These are phyloP conservation scores for Stenolophus ochropezus DNA, from an alignment of 2,888 invertebrate genomes.

Conservation along the genomic window DNA sequence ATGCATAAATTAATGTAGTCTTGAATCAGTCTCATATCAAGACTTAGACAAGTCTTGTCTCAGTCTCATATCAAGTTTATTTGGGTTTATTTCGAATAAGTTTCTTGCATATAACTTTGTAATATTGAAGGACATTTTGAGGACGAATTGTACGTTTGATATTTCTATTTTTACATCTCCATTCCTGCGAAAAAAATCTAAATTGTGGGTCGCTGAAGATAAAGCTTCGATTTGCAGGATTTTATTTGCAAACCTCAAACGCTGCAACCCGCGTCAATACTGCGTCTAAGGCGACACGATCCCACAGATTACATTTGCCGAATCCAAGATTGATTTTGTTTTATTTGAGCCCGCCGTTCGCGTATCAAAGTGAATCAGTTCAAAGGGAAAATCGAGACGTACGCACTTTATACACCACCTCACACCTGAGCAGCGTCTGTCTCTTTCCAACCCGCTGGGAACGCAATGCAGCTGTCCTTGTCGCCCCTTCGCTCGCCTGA, in stretches of 20 bases:
- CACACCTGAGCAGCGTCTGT: neutral
- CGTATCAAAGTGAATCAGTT: slow-evolving; percentile 44
- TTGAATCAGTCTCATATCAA: too few relatives aligned
- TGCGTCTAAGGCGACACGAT: slow-evolving; percentile 23
- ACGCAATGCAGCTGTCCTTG: neutral
- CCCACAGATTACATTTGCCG: slow-evolving; percentile 41
- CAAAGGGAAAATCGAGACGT: slow-evolving; percentile 40
- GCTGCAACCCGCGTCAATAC: slow-evolving; percentile 28
- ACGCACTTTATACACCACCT: neutral
- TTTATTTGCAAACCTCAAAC: slow-evolving; percentile 21
- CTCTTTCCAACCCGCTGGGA: neutral
- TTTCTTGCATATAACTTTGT: too few relatives aligned
- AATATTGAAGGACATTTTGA: too few relatives aligned
- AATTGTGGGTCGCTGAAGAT: neutral
- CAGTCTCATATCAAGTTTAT: too few relatives aligned
- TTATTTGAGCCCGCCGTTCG: slow-evolving; percentile 29
- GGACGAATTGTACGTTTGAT: too few relatives aligned
- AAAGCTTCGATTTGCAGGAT: slow-evolving; percentile 1
- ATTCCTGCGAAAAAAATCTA: neutral
- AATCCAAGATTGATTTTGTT: slow-evolving; percentile 44
- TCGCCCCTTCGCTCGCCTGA: neutral
- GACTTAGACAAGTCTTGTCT: too few relatives aligned
- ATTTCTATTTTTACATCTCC: too few relatives aligned
- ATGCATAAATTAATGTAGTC: too few relatives aligned
- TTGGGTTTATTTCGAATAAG: too few relatives aligned